phyloP scores from a whole-genome alignment of 2,797 vertebrate species.

The Sebastes steindachneri region DNA sequence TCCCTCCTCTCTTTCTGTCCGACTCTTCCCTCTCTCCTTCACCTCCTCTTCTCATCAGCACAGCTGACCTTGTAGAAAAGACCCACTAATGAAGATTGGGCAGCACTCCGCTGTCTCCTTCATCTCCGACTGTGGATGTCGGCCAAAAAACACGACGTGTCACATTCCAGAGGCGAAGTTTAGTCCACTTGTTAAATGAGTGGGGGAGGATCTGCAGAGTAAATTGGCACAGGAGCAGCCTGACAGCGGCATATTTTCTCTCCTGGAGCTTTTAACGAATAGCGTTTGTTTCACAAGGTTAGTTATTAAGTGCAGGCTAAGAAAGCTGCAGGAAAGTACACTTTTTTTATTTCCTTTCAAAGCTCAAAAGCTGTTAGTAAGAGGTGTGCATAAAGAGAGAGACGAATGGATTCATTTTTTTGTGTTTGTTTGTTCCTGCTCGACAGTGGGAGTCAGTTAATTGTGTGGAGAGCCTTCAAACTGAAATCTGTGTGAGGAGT shows the following conservation, averaged over 20 bases:
- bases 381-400: not conserved
- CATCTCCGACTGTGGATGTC: constrained; percentile 47
- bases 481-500: constrained; percentile 2
- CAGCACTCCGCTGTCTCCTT: constrained; percentile 50
- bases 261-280: constrained; percentile 48
- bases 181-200: constrained; percentile 26
- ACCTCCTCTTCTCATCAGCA: not conserved
- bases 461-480: constrained; percentile 28
- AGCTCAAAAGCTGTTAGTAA: constrained; percentile 7
- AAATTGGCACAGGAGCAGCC: constrained; percentile 41
- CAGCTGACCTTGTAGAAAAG: constrained; percentile 52
- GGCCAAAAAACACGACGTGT: constrained; percentile 54
- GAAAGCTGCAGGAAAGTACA: not conserved
- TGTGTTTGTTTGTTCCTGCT: constrained; percentile 10
- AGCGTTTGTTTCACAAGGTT: constrained; percentile 42
- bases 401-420: constrained; percentile 11
- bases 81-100: constrained; percentile 60
- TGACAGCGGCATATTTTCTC: constrained; percentile 44
- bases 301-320: constrained; percentile 24
- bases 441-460: constrained; percentile 15
- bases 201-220: not conserved
- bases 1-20: not conserved
- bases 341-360: not conserved
- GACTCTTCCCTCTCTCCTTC: not conserved
- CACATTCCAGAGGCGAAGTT: constrained; percentile 39